Conservation (phyloP, 1,140 invertebrate species). For the Helicoverpa armigera region DNA sequence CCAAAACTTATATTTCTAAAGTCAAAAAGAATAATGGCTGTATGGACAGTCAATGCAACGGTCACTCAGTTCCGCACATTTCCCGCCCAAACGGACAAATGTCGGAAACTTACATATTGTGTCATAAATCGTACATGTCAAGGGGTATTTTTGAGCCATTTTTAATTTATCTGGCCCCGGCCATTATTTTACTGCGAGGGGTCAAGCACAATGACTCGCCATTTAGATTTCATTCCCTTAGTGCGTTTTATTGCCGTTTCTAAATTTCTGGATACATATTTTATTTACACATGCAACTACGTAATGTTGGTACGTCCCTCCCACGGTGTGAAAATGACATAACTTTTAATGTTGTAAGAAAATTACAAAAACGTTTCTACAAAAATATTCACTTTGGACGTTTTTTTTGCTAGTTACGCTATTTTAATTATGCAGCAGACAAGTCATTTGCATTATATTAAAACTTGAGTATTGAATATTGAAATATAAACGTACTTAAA, state of each 20-base stretch:
- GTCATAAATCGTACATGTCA: conserved; percentile 66
- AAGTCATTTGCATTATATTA: conserved; percentile 32
- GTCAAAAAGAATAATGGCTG: conserved; percentile 39
- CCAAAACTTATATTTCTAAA: neutral
- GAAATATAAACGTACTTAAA: conserved; percentile 10
- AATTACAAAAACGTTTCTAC: no score
- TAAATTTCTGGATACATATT: conserved; percentile 59
- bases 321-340: neutral
- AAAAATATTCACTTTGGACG: neutral
- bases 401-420: neutral
- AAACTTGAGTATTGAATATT: conserved; percentile 14
- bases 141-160: conserved; percentile 83
- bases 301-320: neutral
- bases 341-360: no score
- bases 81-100: conserved; percentile 47
- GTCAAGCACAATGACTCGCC: conserved; percentile 75
- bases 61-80: conserved; percentile 34
- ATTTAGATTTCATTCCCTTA: conserved; percentile 66
- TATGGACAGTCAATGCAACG: conserved; percentile 36
- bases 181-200: conserved; percentile 81
- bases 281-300: neutral
- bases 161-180: conserved; percentile 84
- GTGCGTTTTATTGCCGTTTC: conserved; percentile 77
- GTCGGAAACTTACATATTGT: conserved; percentile 44
- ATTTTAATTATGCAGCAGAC: conserved; percentile 4